Percentiles rank a stretch among this genome's conserved stretches.
phyloP scores from a whole-genome alignment of 2,113 vertebrate species.

The Aegotheles bennettii region DNA sequence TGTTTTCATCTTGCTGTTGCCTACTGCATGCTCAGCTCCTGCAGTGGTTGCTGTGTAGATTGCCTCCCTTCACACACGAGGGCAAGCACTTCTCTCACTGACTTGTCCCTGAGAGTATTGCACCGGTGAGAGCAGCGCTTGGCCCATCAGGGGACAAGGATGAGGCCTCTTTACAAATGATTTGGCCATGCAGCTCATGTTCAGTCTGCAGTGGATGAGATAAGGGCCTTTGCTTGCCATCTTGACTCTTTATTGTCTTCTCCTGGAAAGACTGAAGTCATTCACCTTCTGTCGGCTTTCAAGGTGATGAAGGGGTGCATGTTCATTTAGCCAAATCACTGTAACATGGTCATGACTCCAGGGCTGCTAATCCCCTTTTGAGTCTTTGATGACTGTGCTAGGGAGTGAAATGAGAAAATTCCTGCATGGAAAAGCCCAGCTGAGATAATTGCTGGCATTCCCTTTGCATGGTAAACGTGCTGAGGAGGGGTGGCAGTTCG shows the following conservation, averaged over 20 bases:
- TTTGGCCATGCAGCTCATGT: rapidly evolving
- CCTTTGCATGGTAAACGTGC: neutral
- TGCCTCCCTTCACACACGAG: neutral
- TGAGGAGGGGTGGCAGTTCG: neutral
- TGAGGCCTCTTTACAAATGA: neutral
- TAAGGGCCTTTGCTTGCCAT: neutral
- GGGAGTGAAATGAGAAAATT: neutral
- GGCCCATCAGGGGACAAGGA: neutral
- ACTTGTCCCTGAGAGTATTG: neutral
- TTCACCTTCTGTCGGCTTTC: neutral
- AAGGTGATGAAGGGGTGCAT: neutral
- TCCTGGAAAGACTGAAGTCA: neutral
- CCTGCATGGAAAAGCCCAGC: neutral
- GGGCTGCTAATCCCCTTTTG: neutral
- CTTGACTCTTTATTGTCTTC: neutral
- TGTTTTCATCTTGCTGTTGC: neutral
- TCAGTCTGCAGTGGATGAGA: neutral
- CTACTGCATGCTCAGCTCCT: neutral
- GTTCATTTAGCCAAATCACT: neutral
- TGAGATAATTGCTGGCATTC: neutral
- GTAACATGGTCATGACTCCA: neutral
- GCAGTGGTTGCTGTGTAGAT: neutral
- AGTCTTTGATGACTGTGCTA: neutral
- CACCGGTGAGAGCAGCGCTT: neutral
- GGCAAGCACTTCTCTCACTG: neutral